Evolutionary conservation across 1,140 invertebrate species (phyloP).

Genomic region (Diorhabda carinulata): DNA sequence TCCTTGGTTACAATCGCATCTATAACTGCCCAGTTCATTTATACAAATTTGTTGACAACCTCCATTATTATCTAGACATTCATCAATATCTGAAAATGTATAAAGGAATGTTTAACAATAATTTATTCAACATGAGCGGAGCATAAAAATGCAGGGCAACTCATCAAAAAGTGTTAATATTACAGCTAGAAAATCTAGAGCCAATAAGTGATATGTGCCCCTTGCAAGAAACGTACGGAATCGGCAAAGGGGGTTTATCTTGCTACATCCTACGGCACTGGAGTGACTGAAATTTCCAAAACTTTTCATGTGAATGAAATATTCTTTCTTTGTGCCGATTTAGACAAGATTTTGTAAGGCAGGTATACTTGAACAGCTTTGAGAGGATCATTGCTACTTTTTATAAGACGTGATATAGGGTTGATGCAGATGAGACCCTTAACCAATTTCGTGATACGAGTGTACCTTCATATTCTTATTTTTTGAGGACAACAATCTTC

Average conservation of each 20-base stretch:
- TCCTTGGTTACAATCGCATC: constrained; percentile 55
- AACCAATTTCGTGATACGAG: too few relatives aligned
- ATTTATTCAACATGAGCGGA: not conserved
- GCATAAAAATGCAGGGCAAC: not conserved
- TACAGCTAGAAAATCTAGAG: not conserved
- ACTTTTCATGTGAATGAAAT: too few relatives aligned
- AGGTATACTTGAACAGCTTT: too few relatives aligned
- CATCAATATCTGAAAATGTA: constrained; percentile 61
- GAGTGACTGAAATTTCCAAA: not conserved
- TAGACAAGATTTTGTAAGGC: too few relatives aligned
- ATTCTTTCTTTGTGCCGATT: too few relatives aligned
- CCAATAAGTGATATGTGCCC: not conserved
- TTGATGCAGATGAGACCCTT: too few relatives aligned
- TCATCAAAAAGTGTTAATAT: not conserved
- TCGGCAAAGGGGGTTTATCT: not conserved
- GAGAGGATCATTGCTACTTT: too few relatives aligned
- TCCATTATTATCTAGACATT: constrained; percentile 60
- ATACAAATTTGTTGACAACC: constrained; percentile 60
- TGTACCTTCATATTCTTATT: too few relatives aligned
- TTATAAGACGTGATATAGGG: too few relatives aligned
- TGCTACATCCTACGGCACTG: not conserved
- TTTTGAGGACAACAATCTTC: too few relatives aligned
- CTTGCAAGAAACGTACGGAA: not conserved
- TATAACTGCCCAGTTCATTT: constrained; percentile 56
- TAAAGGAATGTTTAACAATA: not conserved